Evolutionary conservation across 2,888 invertebrate species (phyloP), one percentile per base, ranked within the genome.

Genomic region (Coleophora deauratella): DNA sequence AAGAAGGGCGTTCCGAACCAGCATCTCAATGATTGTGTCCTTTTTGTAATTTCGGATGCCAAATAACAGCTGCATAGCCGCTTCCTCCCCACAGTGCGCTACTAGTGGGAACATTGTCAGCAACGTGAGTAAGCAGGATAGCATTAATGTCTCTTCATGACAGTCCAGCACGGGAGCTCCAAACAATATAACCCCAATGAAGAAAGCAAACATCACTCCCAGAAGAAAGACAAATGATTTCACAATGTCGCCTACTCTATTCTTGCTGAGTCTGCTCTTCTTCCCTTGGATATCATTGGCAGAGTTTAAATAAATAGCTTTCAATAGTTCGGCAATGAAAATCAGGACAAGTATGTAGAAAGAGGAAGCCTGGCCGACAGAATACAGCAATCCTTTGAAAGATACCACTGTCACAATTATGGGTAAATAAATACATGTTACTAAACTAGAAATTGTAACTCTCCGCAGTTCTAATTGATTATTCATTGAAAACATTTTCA

Each of bases 131-230:
- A 92, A 71, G 1, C 88, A 50, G 3, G 91, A 88, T 44, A 93
- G 80, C 86, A 91, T 90, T 15, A 90, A 74, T 0, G 92, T 93
- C 67, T 91, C 90, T 58, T 91, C 90, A 32, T 89, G 88, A 43
- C 88, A 82, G 8, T 87, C 87, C 34, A 89, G 64, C 4, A 91
- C 65, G 3, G 91, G 91, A 0, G 92, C 92, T 31, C 93, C 92
- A 52, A 92, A 91, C 37, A 92, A 55, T 37, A 93, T 87, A 12
- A 90, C 88, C 4, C 88, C 73, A 3, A 88, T 47, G 53, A 90
- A 91, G 60, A 88, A 91, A 41, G 88, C 59, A 32, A 79, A 65
- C 33, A 84, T 75, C 21, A 87, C 77, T 27, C 84, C 64, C 1
- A 86, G 48, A 1, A 88, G 58, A 35, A 86, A 75, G 4, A 86